Evolutionary conservation across 2,888 invertebrate species (phyloP), one percentile per base, ranked within the genome.

Genomic region (Protophormia terraenovae): DNA sequence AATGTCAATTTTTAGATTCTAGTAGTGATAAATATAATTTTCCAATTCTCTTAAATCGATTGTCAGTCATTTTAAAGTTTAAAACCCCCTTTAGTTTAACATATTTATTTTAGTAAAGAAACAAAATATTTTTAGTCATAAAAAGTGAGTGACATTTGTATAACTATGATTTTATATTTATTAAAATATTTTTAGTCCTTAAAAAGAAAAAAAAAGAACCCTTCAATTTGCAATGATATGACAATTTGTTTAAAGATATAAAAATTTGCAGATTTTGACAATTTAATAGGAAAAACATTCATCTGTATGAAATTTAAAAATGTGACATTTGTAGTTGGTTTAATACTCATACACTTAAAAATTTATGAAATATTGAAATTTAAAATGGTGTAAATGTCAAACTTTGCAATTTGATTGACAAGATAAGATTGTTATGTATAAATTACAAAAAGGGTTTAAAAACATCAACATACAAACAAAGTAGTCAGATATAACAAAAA

Each of bases 331-430:
- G 29, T 29, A 1, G 2, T 55, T 55, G n/a, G 5, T 24, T 12
- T 24, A 29, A 7, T 0, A 1, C n/a, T 8, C n/a, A 27, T n/a
- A 27, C 16, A 16, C 27, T 27, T 8, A 27, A 55, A 50, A 22
- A 58, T 2, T 29, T 10, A 19, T 29, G 19, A 66, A 12, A 45
- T 66, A 27, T 47, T 12, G 10, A 16, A 45, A 47, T 29, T 47
- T 29, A 19, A 27, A 3, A 64, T 64, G n/a, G 27, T 64, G 45
- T 64, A 41, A 64, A 45, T 64, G 64, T 27, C 64, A 64, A 45
- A 10, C n/a, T n/a, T 7, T 29, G 12, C 29, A 12, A 47, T 47
- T 29, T 66, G 66, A 66, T 29, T 27, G 66, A 47, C 66, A 47
- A 29, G 27, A 66, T 66, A 19, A 29, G 47, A 16, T 66, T 66